Evolutionary conservation across 1,140 invertebrate genomes (phyloP).

Genomic region (Drepana arcuata): DNA sequence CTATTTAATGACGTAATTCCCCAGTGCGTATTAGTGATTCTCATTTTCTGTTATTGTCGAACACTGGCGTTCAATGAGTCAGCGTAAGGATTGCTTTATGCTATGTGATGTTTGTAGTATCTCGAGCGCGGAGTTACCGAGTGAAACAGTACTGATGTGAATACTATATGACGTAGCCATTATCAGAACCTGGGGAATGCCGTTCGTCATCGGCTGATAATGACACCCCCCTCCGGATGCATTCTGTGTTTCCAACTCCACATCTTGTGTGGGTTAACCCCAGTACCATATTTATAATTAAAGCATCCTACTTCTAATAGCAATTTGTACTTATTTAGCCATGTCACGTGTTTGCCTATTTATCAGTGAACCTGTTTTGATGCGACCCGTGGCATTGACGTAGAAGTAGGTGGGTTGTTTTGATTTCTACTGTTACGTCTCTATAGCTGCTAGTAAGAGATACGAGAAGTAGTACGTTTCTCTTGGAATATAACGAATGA

Average conservation of each 20-base stretch:
- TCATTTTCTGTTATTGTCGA: slow-evolving; percentile 38
- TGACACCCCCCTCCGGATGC: too few species aligned
- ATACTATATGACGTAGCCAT: slow-evolving; percentile 44
- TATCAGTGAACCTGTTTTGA: slow-evolving; percentile 18
- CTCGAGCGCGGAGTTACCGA: slow-evolving; percentile 3
- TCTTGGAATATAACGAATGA: too few species aligned
- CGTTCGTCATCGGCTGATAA: slow-evolving; percentile 12
- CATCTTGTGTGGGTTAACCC: too few species aligned
- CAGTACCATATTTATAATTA: too few species aligned
- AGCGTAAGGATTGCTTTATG: slow-evolving; percentile 7
- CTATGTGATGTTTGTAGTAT: slow-evolving; percentile 7
- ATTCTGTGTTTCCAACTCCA: too few species aligned
- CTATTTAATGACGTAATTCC: slow-evolving; percentile 19
- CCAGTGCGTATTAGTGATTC: slow-evolving; percentile 7
- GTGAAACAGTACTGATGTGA: slow-evolving; percentile 17
- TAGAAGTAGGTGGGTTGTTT: too few species aligned
- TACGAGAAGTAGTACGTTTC: too few species aligned
- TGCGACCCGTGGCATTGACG: too few species aligned
- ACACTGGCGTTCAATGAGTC: slow-evolving; percentile 14
- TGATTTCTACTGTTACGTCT: too few species aligned
- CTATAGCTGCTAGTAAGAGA: too few species aligned
- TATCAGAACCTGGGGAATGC: slow-evolving; percentile 14
- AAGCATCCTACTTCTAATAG: not conserved
- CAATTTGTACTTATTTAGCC: not conserved
- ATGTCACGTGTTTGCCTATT: too few species aligned